These are phyloP conservation scores for Urocyon cinereoargenteus DNA, from an alignment of 2,797 vertebrate genomes.

Conservation along the genomic window DNA sequence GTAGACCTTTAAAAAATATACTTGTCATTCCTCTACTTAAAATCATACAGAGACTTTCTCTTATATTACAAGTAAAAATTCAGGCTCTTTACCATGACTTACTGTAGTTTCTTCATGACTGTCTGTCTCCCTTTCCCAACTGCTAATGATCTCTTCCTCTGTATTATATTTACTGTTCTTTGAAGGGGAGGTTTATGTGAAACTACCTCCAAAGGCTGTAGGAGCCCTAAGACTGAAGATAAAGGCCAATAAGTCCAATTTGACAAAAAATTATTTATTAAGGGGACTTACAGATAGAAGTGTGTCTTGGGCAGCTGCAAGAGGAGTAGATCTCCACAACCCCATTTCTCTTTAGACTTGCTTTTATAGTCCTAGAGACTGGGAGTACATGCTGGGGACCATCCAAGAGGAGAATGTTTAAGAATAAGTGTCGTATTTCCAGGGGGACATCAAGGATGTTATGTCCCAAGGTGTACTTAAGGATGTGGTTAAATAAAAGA, in stretches of 20 bases:
- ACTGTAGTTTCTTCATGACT: neutral
- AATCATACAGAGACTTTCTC: neutral
- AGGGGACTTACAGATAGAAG: neutral
- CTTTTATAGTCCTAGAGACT: neutral
- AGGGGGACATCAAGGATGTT: neutral
- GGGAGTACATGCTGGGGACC: neutral
- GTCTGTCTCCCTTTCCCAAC: neutral
- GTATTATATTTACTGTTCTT: neutral
- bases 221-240: neutral
- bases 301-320: neutral
- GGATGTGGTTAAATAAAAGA: neutral
- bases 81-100: neutral
- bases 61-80: neutral
- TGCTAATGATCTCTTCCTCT: neutral
- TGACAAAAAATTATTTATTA: neutral
- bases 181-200: neutral
- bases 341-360: neutral
- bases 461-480: neutral
- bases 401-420: neutral
- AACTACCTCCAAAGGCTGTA: neutral
- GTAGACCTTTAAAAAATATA: neutral
- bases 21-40: neutral
- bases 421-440: neutral
- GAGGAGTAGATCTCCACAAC: neutral
- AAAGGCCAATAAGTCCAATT: neutral